These are phyloP conservation scores for Periphyllus acericola DNA, from an alignment of 2,888 invertebrate species.

Conservation along the genomic window DNA sequence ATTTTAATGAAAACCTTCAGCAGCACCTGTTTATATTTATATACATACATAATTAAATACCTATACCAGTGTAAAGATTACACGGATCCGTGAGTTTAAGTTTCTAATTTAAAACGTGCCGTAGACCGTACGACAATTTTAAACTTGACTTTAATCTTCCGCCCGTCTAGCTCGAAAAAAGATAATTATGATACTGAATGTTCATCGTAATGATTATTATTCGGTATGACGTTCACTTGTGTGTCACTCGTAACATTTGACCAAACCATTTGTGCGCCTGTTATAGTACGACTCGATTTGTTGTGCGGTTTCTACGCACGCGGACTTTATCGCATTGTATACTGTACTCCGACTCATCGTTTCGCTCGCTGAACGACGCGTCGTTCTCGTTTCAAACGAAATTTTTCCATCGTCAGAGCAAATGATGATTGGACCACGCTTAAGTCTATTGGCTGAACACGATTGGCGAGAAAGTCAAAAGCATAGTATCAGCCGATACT, in stretches of 20 bases:
- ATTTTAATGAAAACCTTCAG: conserved; percentile 15
- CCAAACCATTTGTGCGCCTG: background rate
- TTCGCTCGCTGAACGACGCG: no score
- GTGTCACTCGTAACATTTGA: background rate
- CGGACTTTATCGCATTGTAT: no score
- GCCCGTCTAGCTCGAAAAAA: background rate
- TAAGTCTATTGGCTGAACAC: no score
- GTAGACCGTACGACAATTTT: background rate
- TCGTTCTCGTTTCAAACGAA: no score
- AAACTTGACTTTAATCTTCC: background rate
- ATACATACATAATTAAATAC: background rate
- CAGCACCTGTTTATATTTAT: no score
- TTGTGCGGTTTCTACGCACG: no score
- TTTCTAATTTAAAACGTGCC: background rate
- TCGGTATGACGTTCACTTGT: background rate
- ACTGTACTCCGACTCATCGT: no score
- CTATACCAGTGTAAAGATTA: background rate
- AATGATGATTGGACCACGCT: no score
- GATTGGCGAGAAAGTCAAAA: no score
- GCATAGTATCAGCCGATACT: no score
- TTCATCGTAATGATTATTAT: background rate
- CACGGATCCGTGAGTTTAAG: background rate
- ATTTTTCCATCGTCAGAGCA: no score
- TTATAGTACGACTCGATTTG: no score
- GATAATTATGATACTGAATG: background rate